Evolutionary conservation across 2,888 invertebrate species (phyloP).

Genomic region (Salpingus planirostris): DNA sequence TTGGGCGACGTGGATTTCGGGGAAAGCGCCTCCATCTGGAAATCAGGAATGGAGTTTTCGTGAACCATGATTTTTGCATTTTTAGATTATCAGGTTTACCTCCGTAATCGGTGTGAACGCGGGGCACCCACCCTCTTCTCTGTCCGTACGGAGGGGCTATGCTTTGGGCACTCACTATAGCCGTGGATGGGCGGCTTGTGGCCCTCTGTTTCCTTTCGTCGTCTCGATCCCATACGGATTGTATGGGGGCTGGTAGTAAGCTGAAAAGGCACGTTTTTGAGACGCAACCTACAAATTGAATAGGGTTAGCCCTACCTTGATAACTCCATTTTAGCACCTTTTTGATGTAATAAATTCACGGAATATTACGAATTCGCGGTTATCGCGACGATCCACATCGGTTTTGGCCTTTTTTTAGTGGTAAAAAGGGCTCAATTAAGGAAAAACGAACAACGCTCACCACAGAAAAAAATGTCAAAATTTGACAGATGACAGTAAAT

Average conservation of each 20-base stretch:
- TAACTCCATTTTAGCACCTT: conserved; percentile 9
- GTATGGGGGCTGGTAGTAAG: conserved; percentile 53
- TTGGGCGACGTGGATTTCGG: conserved; percentile 94
- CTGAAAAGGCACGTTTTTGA: conserved; percentile 2
- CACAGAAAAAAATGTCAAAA: too few relatives aligned
- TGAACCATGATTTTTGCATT: not conserved
- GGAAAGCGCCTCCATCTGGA: conserved; percentile 92
- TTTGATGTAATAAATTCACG: too few relatives aligned
- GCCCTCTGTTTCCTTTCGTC: conserved; percentile 59
- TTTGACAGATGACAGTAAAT: too few relatives aligned
- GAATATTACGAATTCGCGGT: too few relatives aligned
- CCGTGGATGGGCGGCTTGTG: conserved; percentile 40
- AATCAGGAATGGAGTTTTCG: not conserved
- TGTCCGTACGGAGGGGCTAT: conserved; percentile 92
- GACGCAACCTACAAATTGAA: not conserved
- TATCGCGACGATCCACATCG: too few relatives aligned
- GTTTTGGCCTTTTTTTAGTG: too few relatives aligned
- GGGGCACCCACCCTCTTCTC: conserved; percentile 88
- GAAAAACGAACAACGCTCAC: too few relatives aligned
- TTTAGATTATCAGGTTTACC: conserved; percentile 1
- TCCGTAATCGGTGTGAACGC: conserved; percentile 64
- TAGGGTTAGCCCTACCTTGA: conserved; percentile 9
- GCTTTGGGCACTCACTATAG: conserved; percentile 68
- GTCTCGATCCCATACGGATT: conserved; percentile 82
- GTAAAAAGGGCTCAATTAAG: too few relatives aligned